Percentiles rank a stretch among this genome's conserved stretches.
phyloP scores from a whole-genome alignment of 1,140 invertebrate genomes.

The Hetaerina americana region DNA sequence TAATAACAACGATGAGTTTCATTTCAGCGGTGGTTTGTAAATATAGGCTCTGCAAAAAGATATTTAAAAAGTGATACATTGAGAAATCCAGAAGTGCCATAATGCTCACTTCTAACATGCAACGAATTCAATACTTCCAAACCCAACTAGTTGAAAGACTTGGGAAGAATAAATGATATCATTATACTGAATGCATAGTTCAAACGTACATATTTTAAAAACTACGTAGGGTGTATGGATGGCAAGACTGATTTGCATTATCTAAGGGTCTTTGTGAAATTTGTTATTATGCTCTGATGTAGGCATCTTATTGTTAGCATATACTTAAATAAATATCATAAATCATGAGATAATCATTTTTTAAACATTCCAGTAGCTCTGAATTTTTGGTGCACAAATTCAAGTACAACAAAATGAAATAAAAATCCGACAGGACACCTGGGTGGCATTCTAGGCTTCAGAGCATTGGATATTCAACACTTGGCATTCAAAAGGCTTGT shows the following conservation, averaged over 20 bases:
- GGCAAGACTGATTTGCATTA: neutral
- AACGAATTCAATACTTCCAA: neutral
- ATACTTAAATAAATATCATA: neutral
- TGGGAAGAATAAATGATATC: neutral
- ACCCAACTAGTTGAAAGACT: neutral
- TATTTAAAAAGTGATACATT: neutral
- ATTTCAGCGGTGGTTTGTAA: neutral
- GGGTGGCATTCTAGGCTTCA: too few species aligned
- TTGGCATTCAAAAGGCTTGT: too few species aligned
- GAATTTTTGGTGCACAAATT: neutral
- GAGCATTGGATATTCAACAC: too few species aligned
- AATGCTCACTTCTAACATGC: neutral
- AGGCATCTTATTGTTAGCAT: neutral
- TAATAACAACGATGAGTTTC: too few species aligned
- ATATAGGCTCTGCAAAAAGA: neutral
- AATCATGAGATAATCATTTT: neutral
- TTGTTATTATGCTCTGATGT: neutral
- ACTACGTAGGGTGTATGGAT: neutral
- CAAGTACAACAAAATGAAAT: too few species aligned
- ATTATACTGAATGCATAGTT: neutral
- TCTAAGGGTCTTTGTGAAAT: neutral
- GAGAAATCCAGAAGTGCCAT: neutral
- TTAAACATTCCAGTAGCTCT: neutral
- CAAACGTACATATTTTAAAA: neutral
- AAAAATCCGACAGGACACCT: too few species aligned